Conservation (phyloP, 2,113 vertebrate species). For the Uria lomvia region DNA sequence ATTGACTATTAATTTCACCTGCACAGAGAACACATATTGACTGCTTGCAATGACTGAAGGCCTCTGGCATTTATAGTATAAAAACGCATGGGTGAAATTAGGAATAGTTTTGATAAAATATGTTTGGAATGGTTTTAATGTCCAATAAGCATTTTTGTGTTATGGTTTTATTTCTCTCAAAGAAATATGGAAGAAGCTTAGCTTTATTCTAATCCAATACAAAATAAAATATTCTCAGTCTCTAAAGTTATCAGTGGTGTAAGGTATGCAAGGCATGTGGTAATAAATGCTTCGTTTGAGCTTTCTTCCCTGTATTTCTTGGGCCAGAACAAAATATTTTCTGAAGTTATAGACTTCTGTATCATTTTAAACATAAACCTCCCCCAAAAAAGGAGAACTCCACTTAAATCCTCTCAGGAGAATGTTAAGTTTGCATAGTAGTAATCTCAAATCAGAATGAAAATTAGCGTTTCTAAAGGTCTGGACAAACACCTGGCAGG, state of each 20-base stretch:
- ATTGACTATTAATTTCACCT: neutral
- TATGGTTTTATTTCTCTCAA: neutral
- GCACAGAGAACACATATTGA: neutral
- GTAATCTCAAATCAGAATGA: neutral
- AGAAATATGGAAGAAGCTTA: neutral
- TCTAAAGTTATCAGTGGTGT: neutral
- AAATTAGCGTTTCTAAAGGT: neutral
- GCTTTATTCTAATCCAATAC: neutral
- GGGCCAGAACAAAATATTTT: neutral
- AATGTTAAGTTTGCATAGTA: neutral
- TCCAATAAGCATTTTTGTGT: neutral
- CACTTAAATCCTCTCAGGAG: neutral
- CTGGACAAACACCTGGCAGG: neutral
- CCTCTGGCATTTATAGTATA: neutral
- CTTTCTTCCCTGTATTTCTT: neutral
- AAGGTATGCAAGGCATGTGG: neutral
- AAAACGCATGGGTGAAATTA: neutral
- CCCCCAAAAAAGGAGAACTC: neutral
- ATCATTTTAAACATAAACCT: neutral
- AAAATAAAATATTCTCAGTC: neutral
- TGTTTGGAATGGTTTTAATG: neutral
- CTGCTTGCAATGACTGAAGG: neutral
- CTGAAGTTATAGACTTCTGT: neutral
- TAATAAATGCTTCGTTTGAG: neutral
- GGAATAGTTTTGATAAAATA: neutral